Evolutionary conservation across 1,140 invertebrate species (phyloP).

Genomic region (Drosophila oshimai): DNA sequence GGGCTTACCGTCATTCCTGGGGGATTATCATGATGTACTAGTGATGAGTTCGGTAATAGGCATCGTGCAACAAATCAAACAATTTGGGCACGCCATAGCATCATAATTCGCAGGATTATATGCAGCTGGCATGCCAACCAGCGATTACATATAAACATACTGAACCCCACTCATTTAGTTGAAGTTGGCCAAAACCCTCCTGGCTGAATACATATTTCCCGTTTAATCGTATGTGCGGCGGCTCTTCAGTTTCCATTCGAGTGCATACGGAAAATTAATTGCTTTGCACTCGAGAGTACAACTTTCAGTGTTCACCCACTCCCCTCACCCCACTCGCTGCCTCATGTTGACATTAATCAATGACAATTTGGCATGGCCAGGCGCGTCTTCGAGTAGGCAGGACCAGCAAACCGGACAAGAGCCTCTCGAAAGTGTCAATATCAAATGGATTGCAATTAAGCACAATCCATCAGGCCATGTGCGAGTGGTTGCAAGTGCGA

Average conservation of each 20-base stretch:
- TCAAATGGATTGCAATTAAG: conserved; percentile 74
- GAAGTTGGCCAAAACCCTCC: background rate
- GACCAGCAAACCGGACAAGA: conserved; percentile 4
- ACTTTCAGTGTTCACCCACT: conserved; percentile 13
- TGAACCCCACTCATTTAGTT: background rate
- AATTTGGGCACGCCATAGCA: conserved; percentile 43
- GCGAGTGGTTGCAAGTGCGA: conserved; percentile 12
- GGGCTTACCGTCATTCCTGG: background rate
- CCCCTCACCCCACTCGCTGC: no score
- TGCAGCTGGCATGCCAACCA: conserved; percentile 42
- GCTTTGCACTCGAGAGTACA: conserved; percentile 46
- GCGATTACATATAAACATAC: conserved; percentile 26
- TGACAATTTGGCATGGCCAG: conserved; percentile 62
- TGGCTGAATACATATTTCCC: conserved; percentile 5
- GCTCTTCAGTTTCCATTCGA: conserved; percentile 60
- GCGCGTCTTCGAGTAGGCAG: conserved; percentile 45
- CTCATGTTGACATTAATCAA: conserved; percentile 62
- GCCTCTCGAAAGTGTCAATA: conserved; percentile 68
- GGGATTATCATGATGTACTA: background rate
- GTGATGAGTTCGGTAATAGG: background rate
- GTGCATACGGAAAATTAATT: conserved; percentile 62
- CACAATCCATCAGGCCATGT: conserved; percentile 57
- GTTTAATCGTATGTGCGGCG: background rate
- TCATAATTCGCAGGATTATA: conserved; percentile 35
- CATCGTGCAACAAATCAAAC: conserved; percentile 27